phyloP scores from a whole-genome alignment of 1,140 invertebrate species.

The Brachionus paranguensis region DNA sequence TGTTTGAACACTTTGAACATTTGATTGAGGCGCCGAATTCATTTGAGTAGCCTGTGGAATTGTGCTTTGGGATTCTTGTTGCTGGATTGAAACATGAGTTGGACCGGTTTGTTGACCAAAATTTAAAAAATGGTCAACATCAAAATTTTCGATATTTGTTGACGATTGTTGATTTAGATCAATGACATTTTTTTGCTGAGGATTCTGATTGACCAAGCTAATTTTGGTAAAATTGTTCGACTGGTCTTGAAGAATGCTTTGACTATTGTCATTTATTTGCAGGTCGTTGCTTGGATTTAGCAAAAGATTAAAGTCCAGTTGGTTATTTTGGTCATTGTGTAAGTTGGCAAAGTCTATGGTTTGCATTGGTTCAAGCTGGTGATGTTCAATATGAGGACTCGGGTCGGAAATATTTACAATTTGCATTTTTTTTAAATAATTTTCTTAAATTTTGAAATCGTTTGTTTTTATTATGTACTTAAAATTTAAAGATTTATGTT shows the following conservation, averaged over 20 bases:
- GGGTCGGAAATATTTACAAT: slow-evolving; percentile 12
- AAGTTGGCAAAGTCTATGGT: background rate
- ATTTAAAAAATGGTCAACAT: background rate
- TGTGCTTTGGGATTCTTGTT: background rate
- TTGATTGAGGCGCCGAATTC: background rate
- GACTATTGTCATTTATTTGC: background rate
- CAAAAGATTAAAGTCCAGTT: background rate
- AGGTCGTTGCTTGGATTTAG: background rate
- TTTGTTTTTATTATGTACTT: background rate
- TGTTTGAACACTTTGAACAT: background rate
- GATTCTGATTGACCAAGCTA: background rate
- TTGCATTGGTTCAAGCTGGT: background rate
- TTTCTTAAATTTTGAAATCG: background rate
- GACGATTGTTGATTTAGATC: background rate
- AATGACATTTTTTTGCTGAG: background rate
- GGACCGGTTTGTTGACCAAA: background rate
- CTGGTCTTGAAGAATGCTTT: background rate
- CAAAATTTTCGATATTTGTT: background rate
- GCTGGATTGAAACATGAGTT: background rate
- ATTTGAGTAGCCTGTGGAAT: background rate
- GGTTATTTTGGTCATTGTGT: background rate
- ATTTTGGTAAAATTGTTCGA: slow-evolving; percentile 9
- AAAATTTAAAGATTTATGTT: background rate
- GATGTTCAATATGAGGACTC: background rate
- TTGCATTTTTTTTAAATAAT: background rate